phyloP scores from a whole-genome alignment of 2,113 vertebrate species.

The Ptilonorhynchus violaceus region DNA sequence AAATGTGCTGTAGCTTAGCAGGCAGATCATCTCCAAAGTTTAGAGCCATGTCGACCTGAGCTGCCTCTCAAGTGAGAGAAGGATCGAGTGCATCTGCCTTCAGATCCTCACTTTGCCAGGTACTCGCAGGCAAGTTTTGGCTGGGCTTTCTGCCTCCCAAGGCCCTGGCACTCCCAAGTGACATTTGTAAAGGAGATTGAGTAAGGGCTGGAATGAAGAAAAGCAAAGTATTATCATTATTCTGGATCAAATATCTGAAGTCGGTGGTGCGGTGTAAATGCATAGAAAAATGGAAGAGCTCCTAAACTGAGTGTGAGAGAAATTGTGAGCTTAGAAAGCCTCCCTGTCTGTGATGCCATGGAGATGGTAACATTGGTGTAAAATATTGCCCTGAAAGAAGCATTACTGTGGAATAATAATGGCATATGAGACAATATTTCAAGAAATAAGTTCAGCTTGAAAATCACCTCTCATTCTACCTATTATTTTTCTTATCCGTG shows the following conservation, averaged over 20 bases:
- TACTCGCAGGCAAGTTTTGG: background rate
- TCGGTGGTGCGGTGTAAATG: background rate
- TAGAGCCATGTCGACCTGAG: background rate
- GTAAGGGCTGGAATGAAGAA: background rate
- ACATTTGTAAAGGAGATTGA: background rate
- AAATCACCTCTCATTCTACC: background rate
- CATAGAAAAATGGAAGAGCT: background rate
- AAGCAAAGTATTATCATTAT: background rate
- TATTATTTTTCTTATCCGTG: background rate
- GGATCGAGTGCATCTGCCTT: background rate
- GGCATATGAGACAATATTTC: background rate
- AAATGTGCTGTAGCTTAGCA: slow-evolving; percentile 8
- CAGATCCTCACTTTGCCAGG: background rate
- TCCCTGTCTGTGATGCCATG: background rate
- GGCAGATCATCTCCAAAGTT: slow-evolving; percentile 41
- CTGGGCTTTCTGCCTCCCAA: background rate
- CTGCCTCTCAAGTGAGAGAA: slow-evolving; percentile 21
- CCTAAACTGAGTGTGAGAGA: background rate
- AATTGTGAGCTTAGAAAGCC: background rate
- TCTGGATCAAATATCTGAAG: background rate
- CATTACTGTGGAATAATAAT: background rate
- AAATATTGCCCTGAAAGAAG: slow-evolving; percentile 6
- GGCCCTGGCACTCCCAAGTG: background rate
- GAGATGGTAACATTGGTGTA: background rate
- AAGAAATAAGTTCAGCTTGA: slow-evolving; percentile 12